These are phyloP conservation scores for Emydocephalus ijimae DNA, from an alignment of 2,113 vertebrate genomes.

Conservation along the genomic window DNA sequence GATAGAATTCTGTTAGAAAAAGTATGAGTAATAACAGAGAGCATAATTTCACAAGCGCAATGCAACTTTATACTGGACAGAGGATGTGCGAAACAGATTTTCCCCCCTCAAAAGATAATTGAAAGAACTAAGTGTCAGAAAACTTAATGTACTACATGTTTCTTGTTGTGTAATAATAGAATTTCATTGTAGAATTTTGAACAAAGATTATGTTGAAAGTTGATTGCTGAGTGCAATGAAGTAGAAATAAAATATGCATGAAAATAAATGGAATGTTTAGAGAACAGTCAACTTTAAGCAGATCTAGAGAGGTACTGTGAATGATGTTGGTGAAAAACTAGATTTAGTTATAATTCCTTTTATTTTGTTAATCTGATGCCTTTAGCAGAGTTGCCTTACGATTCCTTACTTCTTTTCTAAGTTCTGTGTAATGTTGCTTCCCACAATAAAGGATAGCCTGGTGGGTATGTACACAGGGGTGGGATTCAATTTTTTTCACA, in stretches of 20 bases:
- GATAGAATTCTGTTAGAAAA: background rate
- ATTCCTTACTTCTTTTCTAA: background rate
- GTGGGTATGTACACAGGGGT: background rate
- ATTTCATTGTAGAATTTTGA: background rate
- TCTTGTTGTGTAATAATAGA: background rate
- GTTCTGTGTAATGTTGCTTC: background rate
- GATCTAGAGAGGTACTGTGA: background rate
- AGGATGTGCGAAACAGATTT: background rate
- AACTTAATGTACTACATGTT: background rate
- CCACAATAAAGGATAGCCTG: background rate
- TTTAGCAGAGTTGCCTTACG: background rate
- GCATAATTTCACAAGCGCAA: background rate
- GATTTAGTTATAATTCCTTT: background rate
- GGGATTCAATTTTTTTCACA: no score
- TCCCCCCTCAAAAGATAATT: background rate
- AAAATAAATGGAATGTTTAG: background rate
- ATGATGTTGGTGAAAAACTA: background rate
- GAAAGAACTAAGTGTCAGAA: background rate
- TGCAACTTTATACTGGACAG: background rate
- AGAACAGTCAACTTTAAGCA: background rate
- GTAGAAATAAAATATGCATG: background rate
- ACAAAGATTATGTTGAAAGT: background rate
- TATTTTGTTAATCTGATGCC: background rate
- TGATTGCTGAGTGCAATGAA: background rate
- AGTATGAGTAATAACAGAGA: background rate